Conservation (phyloP, 2,113 vertebrate species). For the Dascyllus trimaculatus region DNA sequence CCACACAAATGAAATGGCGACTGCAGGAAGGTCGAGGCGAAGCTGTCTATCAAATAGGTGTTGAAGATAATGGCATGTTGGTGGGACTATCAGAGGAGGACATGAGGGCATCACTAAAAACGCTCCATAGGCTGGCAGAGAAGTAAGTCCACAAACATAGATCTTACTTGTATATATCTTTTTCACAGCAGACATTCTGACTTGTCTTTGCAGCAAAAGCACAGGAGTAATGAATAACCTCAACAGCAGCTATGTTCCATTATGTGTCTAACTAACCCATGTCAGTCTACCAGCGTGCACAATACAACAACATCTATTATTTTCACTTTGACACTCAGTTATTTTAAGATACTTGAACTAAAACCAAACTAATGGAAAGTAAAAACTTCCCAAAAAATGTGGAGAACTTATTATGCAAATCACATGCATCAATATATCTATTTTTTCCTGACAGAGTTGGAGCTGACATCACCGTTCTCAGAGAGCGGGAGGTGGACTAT, state of each 20-base stretch:
- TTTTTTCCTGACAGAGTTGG: slow-evolving; percentile 87
- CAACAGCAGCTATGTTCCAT: no score
- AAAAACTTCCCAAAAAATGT: neutral
- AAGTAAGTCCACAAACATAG: slow-evolving; percentile 85
- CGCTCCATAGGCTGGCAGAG: slow-evolving; percentile 94
- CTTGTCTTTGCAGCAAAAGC: no score
- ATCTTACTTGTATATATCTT: no score
- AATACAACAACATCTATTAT: neutral
- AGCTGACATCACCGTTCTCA: slow-evolving; percentile 94
- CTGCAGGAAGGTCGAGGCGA: slow-evolving; percentile 97
- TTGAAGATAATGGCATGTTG: slow-evolving; percentile 97
- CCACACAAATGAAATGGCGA: slow-evolving; percentile 99
- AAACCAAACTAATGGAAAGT: no score
- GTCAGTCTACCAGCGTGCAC: no score
- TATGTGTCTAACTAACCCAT: no score
- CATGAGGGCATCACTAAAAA: slow-evolving; percentile 95
- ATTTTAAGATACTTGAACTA: neutral
- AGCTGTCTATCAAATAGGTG: slow-evolving; percentile 98
- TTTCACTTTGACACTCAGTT: neutral
- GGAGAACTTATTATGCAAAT: neutral
- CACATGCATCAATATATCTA: neutral
- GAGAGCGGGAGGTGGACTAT: slow-evolving; percentile 94
- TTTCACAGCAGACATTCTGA: no score
- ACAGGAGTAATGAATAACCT: no score
- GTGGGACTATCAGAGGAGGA: slow-evolving; percentile 96